A percentile compares a stretch with the other conserved stretches of the same genome.
Conservation (phyloP, 2,113 vertebrate genomes). For the Podarcis muralis region DNA sequence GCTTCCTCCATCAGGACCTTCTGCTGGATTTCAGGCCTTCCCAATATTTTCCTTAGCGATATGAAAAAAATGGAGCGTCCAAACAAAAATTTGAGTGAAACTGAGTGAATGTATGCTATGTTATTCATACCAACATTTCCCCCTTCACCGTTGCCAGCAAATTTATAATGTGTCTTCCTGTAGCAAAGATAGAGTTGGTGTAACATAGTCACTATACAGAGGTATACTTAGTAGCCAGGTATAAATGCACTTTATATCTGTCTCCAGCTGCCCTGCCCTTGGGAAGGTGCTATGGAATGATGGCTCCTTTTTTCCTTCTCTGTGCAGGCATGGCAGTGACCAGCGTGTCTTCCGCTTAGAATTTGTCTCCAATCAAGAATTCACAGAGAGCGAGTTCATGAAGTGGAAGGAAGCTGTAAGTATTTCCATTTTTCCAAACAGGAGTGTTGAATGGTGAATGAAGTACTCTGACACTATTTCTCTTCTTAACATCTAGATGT, state of each 20-base stretch:
- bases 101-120: background rate
- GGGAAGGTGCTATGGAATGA: background rate
- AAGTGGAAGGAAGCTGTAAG: conserved; percentile 98
- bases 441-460: background rate
- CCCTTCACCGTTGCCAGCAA: background rate
- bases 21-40: background rate
- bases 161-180: background rate
- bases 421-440: conserved; percentile 2
- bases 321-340: conserved; percentile 90
- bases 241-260: background rate
- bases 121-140: background rate
- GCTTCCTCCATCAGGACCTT: background rate
- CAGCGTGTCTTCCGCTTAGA: conserved; percentile 95
- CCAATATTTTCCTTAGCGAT: background rate
- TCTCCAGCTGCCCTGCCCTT: background rate
- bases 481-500: conserved; percentile 83
- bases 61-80: background rate
- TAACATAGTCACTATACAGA: background rate
- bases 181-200: background rate
- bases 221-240: background rate
- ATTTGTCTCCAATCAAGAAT: conserved; percentile 99
- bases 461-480: background rate
- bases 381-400: conserved; percentile 98
- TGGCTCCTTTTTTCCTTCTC: background rate
- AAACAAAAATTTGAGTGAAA: background rate